Evolutionary conservation across 2,888 invertebrate genomes (phyloP).

Genomic region (Notodromas monacha): DNA sequence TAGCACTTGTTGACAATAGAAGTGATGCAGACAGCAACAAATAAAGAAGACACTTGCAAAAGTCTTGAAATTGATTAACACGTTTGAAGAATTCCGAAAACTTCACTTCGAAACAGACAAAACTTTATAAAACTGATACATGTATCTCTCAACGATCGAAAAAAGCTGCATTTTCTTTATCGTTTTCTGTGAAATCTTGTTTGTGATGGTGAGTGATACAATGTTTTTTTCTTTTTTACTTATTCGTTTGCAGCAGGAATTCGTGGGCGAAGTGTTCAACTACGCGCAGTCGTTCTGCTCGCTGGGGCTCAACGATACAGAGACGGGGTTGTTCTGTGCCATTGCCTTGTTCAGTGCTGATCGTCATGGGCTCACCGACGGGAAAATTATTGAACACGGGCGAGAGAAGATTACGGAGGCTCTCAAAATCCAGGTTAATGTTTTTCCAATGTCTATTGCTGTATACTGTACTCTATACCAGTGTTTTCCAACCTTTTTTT

Average conservation of each 20-base stretch:
- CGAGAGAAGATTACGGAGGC: slow-evolving; percentile 55
- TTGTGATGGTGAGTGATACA: too few relatives aligned
- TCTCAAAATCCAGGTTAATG: slow-evolving; percentile 35
- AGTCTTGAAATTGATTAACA: too few relatives aligned
- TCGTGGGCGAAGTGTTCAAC: slow-evolving; percentile 44
- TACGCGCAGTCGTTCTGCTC: slow-evolving; percentile 31
- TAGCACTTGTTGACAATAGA: too few relatives aligned
- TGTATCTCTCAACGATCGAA: too few relatives aligned
- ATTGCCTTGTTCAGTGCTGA: slow-evolving; percentile 48
- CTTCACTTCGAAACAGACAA: too few relatives aligned
- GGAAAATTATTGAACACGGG: slow-evolving; percentile 37
- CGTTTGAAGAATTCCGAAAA: too few relatives aligned
- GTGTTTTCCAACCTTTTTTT: too few relatives aligned
- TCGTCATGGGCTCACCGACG: slow-evolving; percentile 42
- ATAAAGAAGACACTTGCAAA: too few relatives aligned
- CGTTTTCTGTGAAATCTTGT: too few relatives aligned
- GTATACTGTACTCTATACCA: neutral
- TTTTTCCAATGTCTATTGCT: neutral
- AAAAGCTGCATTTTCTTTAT: too few relatives aligned
- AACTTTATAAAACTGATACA: too few relatives aligned
- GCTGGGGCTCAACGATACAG: slow-evolving; percentile 48
- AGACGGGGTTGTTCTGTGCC: slow-evolving; percentile 57
- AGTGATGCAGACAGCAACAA: too few relatives aligned
- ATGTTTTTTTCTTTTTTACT: slow-evolving; percentile 7
- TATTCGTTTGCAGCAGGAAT: slow-evolving; percentile 41